phyloP scores from a whole-genome alignment of 2,797 vertebrate genomes.

The Sebastes minor region DNA sequence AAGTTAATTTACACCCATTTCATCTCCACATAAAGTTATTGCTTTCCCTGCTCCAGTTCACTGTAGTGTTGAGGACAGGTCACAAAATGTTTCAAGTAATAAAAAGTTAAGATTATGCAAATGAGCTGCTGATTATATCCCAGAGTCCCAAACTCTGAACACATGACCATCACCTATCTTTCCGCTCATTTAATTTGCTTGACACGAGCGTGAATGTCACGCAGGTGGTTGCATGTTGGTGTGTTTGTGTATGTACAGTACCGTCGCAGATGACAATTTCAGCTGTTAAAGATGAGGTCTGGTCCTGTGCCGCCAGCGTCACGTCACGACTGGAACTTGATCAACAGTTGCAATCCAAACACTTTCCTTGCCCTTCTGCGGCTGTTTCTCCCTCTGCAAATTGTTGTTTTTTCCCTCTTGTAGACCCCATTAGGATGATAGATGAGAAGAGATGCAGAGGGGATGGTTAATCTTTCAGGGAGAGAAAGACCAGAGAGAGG shows the following conservation, averaged over 20 bases:
- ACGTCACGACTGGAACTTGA: slow-evolving; percentile 26
- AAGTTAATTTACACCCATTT: background rate
- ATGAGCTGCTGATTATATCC: background rate
- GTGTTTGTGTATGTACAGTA: background rate
- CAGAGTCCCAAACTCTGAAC: background rate
- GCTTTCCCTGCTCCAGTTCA: background rate
- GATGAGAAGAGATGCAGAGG: slow-evolving; percentile 75
- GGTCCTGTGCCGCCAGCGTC: background rate
- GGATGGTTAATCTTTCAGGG: slow-evolving; percentile 74
- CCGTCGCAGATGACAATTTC: slow-evolving; percentile 21
- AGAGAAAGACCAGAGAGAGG: slow-evolving; percentile 44
- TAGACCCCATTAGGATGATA: slow-evolving; percentile 78
- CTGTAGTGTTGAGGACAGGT: background rate
- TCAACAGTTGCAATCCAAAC: slow-evolving; percentile 58
- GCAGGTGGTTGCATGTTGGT: background rate
- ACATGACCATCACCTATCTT: background rate
- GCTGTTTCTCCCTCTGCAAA: slow-evolving; percentile 56
- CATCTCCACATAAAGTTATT: too few relatives aligned
- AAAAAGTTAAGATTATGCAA: background rate
- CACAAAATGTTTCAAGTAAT: background rate
- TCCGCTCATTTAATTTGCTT: background rate
- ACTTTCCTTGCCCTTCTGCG: slow-evolving; percentile 55
- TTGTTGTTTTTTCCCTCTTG: slow-evolving; percentile 57
- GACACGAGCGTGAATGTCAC: background rate
- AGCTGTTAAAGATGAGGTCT: slow-evolving; percentile 13